Evolutionary conservation across 2,113 vertebrate species (phyloP), one percentile per base, ranked within the genome.

Genomic region (Paracanthobrama guichenoti): DNA sequence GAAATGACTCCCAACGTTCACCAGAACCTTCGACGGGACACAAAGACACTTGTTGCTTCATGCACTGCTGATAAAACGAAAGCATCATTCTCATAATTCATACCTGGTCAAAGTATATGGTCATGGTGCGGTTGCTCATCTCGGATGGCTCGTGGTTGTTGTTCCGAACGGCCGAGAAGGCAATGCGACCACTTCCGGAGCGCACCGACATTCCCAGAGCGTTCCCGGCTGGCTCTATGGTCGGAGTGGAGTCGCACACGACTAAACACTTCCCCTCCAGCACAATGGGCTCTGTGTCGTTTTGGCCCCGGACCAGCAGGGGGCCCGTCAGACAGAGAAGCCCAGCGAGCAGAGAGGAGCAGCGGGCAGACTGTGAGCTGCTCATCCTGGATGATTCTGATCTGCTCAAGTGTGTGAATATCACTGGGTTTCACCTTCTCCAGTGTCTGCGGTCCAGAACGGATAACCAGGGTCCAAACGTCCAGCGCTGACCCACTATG

Each of bases 1-100:
- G 86, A 96, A 97, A 88, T 95, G 95, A 50, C 94, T 90, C 2
- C 96, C 96, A 8, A 96, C 93, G 0, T 96, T 97, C 59, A 97
- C 96, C 80, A 97, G 90, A 60, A 96, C 92, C 96, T 96, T 81
- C 53, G 26, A 69, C 22, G 22, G 11, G 64, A 55, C 20, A 77
- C 71, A 83, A 48, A 72, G 20, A 72, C n/a, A 77, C 57, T 12
- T 4, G 67, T 10, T 31, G 26, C 60, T 28, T 64, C 24, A 28
- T 16, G 14, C 13, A 16, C 62, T 66, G 62, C 62, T 67, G 35
- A 71, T 42, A 6, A 42, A 67, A 20, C 1, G 0, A 11, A 10
- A 35, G 64, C 28, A 67, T 5, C 3, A 18, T 35, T 35, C 16
- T 4, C 18, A 20, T 22, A 39, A 39, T 1, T 6, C 39, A 7